Evolutionary conservation across 2,797 vertebrate genomes (phyloP), one percentile per base, ranked within the genome.

Genomic region (Sternarchorhynchus goeldii): DNA sequence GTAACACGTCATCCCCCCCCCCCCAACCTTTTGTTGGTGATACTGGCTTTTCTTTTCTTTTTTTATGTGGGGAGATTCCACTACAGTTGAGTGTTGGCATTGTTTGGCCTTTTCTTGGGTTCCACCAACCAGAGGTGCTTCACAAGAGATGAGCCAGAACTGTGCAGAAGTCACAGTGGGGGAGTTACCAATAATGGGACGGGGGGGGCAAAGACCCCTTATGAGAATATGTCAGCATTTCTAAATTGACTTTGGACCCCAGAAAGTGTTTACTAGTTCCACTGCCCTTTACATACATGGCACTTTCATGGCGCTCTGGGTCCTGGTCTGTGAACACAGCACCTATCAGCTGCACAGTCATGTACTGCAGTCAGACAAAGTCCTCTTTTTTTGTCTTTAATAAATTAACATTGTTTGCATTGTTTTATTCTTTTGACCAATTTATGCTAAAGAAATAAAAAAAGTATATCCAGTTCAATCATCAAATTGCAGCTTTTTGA

Each of bases 401-500:
- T 81, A 87, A 82, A 73, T 85, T 76, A 86, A 81, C 81, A 83
- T 85, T 81, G 60, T 81, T 80, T 84, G 77, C 81, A 88, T 73
- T 90, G 81, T 91, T 91, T 88, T 64, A 72, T 81, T 85, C 74
- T 86, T 87, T 83, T 86, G 76, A 85, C 79, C 68, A 57, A 87
- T 88, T 88, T 91, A 90, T 92, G 91, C 90, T 91, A 89, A 90
- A 88, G 83, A 90, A 90, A 90, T 87, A 92, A 91, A 90, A 90
- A 86, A 91, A 78, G 82, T 88, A 87, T 90, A 91, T 92, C 87
- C 89, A 91, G 87, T 89, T 90, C 84, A 87, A 83, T 73, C 77
- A 71, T 72, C 84, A 86, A 85, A 86, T 88, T 84, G 73, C 79
- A 76, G 81, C 84, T 82, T 92, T 87, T 91, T 93, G 65, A 62